Base-by-base conservation (phyloP, 2,797 vertebrate species). In the Manis pentadactyla region DNA sequence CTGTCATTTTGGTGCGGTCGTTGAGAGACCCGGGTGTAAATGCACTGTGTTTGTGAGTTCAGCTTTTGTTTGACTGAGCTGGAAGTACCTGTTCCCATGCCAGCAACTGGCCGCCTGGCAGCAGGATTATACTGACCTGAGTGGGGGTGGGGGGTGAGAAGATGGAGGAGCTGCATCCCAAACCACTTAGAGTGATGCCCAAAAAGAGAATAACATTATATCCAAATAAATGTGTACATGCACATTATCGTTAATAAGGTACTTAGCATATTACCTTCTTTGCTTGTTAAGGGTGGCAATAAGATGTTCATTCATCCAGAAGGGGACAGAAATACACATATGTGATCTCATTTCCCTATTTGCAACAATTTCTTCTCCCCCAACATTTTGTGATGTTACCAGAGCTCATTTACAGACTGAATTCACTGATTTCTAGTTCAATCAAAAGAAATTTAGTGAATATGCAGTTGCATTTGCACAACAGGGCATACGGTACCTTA, bases 391-490 rank as follows among this genome's bases (percentile, higher is more conserved):
- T 90, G 19, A 74, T 92, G n/a, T 51, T 93, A 90, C 31, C 14
- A 71, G 39, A 90, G 25, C 31, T 87, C 17, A 77, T 55, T 73
- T 66, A 90, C 34, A 82, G 71, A 31, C 66, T 95, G 17, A 90
- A 96, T 91, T 75, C 29, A 85, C n/a, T 71, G 75, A 6, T 78
- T 87, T 89, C 46, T 95, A 59, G 63, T 69, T 82, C 46, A 92
- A 1, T 64, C 15, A 84, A 86, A 90, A 42, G 18, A 10, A 94
- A 74, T 89, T 86, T 87, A 78, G 42, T 34, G 49, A 69, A n/a
- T 29, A 81, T 23, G 14, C 18, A 66, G 4, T 68, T 91, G 21
- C 51, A 74, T 18, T 91, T 49, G 39, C 25, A 88, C 8, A 66
- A 93, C 94, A 68, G 18, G 57, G 49, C 57, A 17, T 75, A 53